These are phyloP conservation scores for Leptatherina wallacei DNA, from an alignment of 2,797 vertebrate species.

Conservation along the genomic window DNA sequence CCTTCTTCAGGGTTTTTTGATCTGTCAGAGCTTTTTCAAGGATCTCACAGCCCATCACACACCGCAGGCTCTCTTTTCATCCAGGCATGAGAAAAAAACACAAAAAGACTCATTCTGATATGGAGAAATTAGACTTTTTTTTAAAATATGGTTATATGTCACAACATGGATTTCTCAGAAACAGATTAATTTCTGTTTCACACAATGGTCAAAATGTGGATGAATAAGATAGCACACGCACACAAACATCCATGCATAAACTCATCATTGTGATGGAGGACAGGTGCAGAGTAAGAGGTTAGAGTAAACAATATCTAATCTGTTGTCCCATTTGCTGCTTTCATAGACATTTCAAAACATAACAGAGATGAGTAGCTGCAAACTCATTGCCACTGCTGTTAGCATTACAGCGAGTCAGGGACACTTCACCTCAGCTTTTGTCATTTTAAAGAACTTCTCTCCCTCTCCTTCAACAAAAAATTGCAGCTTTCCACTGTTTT, in stretches of 20 bases:
- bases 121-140: slow-evolving; percentile 30
- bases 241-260: background rate
- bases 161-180: slow-evolving; percentile 38
- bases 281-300: background rate
- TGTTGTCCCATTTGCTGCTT: slow-evolving; percentile 18
- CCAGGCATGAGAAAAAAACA: slow-evolving; percentile 29
- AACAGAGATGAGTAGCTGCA: slow-evolving; percentile 32
- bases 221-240: slow-evolving; percentile 5
- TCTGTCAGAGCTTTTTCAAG: slow-evolving; percentile 46
- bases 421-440: slow-evolving; percentile 27
- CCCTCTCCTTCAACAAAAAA: slow-evolving; percentile 2
- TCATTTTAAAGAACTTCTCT: slow-evolving; percentile 32
- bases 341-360: slow-evolving; percentile 35
- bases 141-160: slow-evolving; percentile 11
- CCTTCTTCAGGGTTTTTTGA: slow-evolving; percentile 55
- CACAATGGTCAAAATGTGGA: slow-evolving; percentile 12
- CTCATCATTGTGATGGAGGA: slow-evolving; percentile 35
- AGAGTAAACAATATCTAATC: slow-evolving; percentile 49
- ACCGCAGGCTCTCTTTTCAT: slow-evolving; percentile 19
- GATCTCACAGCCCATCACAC: slow-evolving; percentile 45
- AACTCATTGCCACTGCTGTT: slow-evolving; percentile 1
- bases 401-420: slow-evolving; percentile 21
- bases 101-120: slow-evolving; percentile 42
- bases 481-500: background rate
- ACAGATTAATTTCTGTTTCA: slow-evolving; percentile 27